A percentile compares a stretch with the other conserved stretches of the same genome.
These are phyloP conservation scores for Drosophila lutescens DNA, from an alignment of 2,888 invertebrate genomes.

Conservation along the genomic window DNA sequence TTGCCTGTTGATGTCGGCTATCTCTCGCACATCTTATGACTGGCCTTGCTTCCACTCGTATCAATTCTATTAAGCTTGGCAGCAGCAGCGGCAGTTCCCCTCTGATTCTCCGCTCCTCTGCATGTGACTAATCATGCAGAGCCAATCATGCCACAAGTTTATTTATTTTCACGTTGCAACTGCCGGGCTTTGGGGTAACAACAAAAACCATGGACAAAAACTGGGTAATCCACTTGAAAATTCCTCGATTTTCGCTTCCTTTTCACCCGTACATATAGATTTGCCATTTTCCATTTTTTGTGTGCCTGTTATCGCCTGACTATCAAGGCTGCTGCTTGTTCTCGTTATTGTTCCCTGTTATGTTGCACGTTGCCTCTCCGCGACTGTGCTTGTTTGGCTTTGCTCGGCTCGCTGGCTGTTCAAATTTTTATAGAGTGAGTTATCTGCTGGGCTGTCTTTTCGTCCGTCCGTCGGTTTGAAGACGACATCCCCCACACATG, in stretches of 20 bases:
- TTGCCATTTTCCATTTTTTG: slow-evolving; percentile 45
- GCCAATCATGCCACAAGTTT: slow-evolving; percentile 79
- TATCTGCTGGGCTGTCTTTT: slow-evolving; percentile 71
- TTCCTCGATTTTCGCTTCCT: slow-evolving; percentile 71
- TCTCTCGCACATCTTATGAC: slow-evolving; percentile 73
- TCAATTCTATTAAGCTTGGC: slow-evolving; percentile 78
- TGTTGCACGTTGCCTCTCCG: slow-evolving; percentile 52
- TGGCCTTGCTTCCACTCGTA: slow-evolving; percentile 73
- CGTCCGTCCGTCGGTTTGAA: slow-evolving; percentile 42
- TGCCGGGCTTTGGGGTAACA: slow-evolving; percentile 32
- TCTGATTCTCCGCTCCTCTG: slow-evolving; percentile 43
- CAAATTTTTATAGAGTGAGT: slow-evolving; percentile 69
- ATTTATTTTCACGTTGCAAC: slow-evolving; percentile 78
- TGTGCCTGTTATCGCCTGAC: slow-evolving; percentile 67
- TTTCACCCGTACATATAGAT: slow-evolving; percentile 47
- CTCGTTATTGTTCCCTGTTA: slow-evolving; percentile 77
- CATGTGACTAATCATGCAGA: slow-evolving; percentile 78
- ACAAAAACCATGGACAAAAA: slow-evolving; percentile 50
- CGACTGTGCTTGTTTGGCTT: slow-evolving; percentile 25
- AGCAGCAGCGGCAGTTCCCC: slow-evolving; percentile 24
- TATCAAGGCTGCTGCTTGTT: slow-evolving; percentile 71
- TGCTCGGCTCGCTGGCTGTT: slow-evolving; percentile 46
- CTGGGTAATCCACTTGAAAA: slow-evolving; percentile 79
- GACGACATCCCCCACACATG: slow-evolving; percentile 31
- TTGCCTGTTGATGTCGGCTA: slow-evolving; percentile 53